Conservation (phyloP, 2,797 vertebrate genomes). For the Petrocephalus sullivani region DNA sequence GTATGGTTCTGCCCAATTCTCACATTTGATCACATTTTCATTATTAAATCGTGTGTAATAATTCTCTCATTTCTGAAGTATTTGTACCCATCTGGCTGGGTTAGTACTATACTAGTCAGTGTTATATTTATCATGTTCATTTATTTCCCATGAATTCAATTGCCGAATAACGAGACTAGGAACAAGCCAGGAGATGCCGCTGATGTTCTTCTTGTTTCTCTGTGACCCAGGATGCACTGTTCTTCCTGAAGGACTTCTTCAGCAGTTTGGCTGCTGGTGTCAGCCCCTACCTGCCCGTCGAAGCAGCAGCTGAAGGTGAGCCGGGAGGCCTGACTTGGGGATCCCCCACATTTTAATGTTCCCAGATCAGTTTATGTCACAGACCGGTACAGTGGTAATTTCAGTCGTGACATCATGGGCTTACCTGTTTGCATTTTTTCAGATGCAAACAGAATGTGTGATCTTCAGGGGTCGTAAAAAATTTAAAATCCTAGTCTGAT, state of each 20-base stretch:
- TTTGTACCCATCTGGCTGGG: not conserved
- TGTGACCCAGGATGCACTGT: constrained; percentile 73
- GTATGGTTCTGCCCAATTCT: not conserved
- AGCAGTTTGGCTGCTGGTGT: constrained; percentile 75
- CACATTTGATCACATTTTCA: not conserved
- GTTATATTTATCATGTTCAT: not conserved
- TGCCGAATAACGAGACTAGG: not conserved
- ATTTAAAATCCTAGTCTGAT: not conserved
- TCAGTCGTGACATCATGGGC: not conserved
- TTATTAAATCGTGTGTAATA: not conserved
- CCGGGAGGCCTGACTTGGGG: not conserved
- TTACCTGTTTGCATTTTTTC: not conserved
- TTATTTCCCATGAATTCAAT: not conserved
- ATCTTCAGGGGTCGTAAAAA: not conserved
- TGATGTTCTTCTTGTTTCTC: not conserved
- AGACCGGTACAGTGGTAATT: not conserved
- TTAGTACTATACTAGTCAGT: not conserved
- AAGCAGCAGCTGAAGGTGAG: constrained; percentile 71
- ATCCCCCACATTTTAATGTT: not conserved
- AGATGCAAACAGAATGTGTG: not conserved
- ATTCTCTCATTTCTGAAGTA: not conserved
- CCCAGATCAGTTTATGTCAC: not conserved
- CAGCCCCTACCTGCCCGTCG: constrained; percentile 71
- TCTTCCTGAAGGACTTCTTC: constrained; percentile 89
- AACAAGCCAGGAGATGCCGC: not conserved